Conservation (phyloP, 2,113 vertebrate genomes). For the Cololabis saira region DNA sequence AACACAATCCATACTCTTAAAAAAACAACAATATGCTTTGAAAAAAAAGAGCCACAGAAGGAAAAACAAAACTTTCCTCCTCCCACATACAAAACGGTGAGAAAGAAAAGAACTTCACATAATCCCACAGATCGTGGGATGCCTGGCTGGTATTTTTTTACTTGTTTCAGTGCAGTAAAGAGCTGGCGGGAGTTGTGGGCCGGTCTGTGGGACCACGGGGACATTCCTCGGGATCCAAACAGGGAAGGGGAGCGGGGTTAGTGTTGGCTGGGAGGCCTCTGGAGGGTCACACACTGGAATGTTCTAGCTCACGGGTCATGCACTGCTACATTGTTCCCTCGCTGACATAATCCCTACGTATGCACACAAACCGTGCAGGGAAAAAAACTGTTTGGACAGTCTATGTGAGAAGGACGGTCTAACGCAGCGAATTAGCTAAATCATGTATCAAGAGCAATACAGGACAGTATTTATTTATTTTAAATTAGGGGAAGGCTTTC, state of each 20-base stretch:
- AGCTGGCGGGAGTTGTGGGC: constrained; percentile 24
- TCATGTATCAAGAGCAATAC: too few species aligned
- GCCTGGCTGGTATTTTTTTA: constrained; percentile 19
- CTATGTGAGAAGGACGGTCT: too few species aligned
- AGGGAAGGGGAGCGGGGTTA: constrained; percentile 27
- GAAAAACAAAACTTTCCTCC: constrained; percentile 63
- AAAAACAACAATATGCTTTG: constrained; percentile 26
- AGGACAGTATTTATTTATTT: too few species aligned
- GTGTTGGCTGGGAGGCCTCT: constrained; percentile 54
- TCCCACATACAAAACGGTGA: constrained; percentile 47
- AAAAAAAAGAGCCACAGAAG: constrained; percentile 29
- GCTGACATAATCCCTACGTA: constrained; percentile 67
- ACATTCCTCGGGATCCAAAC: constrained; percentile 68
- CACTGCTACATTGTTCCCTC: constrained; percentile 64
- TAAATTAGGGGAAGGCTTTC: too few species aligned
- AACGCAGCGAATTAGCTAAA: too few species aligned
- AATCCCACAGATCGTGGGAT: constrained; percentile 47
- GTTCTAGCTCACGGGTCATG: constrained; percentile 76
- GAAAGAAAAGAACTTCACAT: constrained; percentile 36
- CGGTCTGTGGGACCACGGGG: constrained; percentile 49
- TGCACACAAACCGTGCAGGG: constrained; percentile 68
- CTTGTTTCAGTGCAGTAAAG: constrained; percentile 5
- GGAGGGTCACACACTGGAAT: constrained; percentile 75
- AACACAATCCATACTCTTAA: constrained; percentile 23
- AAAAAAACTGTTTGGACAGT: constrained; percentile 52